Percentiles rank a stretch among this genome's conserved stretches.
These are phyloP conservation scores for Pseudolaguvia tuberculata DNA, from an alignment of 2,113 vertebrate species.

Conservation along the genomic window DNA sequence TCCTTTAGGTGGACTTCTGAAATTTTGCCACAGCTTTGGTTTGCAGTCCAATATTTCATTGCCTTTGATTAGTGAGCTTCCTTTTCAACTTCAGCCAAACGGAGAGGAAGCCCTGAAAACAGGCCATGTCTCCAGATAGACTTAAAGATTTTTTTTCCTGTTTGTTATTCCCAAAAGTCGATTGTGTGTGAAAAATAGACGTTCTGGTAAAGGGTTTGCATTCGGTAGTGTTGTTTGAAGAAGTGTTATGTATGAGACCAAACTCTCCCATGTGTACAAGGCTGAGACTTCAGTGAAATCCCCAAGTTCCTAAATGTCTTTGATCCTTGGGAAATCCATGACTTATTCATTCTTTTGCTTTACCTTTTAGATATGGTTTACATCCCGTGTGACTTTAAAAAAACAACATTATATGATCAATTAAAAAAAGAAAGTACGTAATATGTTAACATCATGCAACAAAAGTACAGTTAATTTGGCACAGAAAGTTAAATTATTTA, in stretches of 20 bases:
- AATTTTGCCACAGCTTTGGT: conserved; percentile 42
- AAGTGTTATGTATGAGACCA: conserved; percentile 37
- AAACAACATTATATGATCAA: not conserved
- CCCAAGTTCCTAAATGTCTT: conserved; percentile 40
- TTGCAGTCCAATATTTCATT: conserved; percentile 30
- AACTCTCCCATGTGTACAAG: conserved; percentile 28
- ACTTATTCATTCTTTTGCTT: conserved; percentile 36
- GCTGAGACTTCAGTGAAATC: conserved; percentile 29
- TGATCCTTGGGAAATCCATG: conserved; percentile 49
- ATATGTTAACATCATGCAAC: not conserved
- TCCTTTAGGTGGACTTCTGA: conserved; percentile 43
- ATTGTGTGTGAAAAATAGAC: conserved; percentile 22
- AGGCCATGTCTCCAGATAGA: conserved; percentile 19
- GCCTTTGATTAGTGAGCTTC: conserved; percentile 40
- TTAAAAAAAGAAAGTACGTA: not conserved
- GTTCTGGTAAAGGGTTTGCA: conserved; percentile 16
- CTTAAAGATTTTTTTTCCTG: conserved; percentile 31
- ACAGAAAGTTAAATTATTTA: too few species aligned
- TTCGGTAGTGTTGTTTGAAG: conserved; percentile 41
- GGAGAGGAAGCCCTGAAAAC: conserved; percentile 23
- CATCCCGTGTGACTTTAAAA: not conserved
- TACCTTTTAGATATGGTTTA: not conserved
- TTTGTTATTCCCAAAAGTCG: conserved; percentile 23
- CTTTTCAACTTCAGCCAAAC: conserved; percentile 42
- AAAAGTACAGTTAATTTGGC: not conserved